Evolutionary conservation across 2,888 invertebrate genomes (phyloP), one percentile per base, ranked within the genome.

Genomic region (Galeopsomyia nigrocyanea): DNA sequence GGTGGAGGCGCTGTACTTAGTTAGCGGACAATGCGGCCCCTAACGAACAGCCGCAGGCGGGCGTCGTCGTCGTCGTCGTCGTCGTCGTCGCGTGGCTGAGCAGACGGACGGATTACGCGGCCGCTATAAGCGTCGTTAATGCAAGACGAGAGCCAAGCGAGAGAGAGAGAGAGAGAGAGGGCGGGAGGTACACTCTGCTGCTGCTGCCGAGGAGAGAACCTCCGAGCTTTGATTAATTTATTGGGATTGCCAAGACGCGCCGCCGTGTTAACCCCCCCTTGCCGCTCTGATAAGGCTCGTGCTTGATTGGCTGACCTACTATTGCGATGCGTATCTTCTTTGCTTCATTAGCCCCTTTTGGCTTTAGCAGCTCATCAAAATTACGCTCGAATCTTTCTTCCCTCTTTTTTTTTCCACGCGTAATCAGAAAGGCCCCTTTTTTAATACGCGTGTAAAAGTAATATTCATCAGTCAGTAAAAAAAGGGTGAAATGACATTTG

Each of bases 11-110:
- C 80, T 83, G 84, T 84, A 86, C 86, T 86, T 86, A 85, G 86
- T 86, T 86, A 86, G 82, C 84, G 86, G 85, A 86, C 86, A 86
- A 86, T 86, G 85, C 83, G 81, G 83, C 83, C 83, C 82, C 84
- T 86, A 86, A 86, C 85, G 86, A 86, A 86, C 85, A 85, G 85
- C 85, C 81, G 51, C 80, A 83, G 84, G 83, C 39, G 39, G 85
- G 85, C 83, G 82, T 80, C 81, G 9, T 46, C 49, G 22, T 21
- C 19, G n/a, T 14, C 68, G 13, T 26, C 57, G 31, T 9, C 47
- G 17, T 31, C 16, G 60, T 9, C n/a, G 19, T 55, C 57, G 3
- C 1, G 16, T 17, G 6, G n/a, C 21, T 16, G 62, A 47, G 49
- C 60, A 83, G 82, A 82, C 82, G 81, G 81, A 81, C 82, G 82